These are phyloP conservation scores for Circaetus gallicus DNA, from an alignment of 2,113 vertebrate species.

Conservation along the genomic window DNA sequence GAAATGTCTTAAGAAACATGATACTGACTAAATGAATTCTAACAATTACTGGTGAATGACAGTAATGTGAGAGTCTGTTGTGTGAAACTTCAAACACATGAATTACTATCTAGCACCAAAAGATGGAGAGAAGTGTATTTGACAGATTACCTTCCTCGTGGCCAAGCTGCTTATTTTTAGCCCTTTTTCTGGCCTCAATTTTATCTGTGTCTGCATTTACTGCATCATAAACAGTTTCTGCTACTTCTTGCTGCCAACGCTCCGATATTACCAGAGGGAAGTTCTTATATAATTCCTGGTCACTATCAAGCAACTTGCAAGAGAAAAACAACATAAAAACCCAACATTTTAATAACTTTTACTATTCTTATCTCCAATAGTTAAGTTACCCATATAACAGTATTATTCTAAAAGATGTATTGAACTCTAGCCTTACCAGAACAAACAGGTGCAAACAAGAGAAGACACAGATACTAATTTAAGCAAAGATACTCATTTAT, in stretches of 20 bases:
- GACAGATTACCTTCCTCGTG: constrained; percentile 91
- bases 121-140: constrained; percentile 14
- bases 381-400: not conserved
- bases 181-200: constrained; percentile 90
- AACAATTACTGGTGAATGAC: not conserved
- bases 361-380: not conserved
- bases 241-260: constrained; percentile 98
- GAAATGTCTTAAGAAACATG: not conserved
- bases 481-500: not conserved
- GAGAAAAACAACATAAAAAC: not conserved
- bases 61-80: not conserved
- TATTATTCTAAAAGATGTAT: not conserved
- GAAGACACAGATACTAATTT: not conserved
- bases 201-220: constrained; percentile 97
- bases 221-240: constrained; percentile 93
- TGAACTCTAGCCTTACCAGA: not conserved
- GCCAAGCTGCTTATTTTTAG: constrained; percentile 96
- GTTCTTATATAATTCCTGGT: constrained; percentile 98
- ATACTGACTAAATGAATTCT: not conserved
- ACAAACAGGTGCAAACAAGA: not conserved
- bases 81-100: not conserved
- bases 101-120: not conserved
- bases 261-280: constrained; percentile 97
- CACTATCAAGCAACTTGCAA: constrained; percentile 90
- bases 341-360: not conserved